phyloP scores from a whole-genome alignment of 2,888 invertebrate species.

The Gortyna flavago region DNA sequence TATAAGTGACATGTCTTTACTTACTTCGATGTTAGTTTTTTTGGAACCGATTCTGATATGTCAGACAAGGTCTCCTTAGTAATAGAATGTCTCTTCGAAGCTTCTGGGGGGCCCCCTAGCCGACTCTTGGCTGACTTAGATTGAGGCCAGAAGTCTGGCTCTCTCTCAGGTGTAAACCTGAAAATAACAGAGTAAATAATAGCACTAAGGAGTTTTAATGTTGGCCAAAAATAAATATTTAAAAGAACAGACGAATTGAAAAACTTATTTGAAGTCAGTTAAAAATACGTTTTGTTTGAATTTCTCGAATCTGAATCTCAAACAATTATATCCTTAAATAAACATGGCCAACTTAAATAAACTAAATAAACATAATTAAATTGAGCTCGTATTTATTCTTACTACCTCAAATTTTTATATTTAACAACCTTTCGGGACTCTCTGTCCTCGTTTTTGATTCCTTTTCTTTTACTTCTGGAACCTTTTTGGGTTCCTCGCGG shows the following conservation, averaged over 20 bases:
- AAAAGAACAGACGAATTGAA: neutral
- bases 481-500: slow-evolving; percentile 75
- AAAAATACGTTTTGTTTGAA: neutral
- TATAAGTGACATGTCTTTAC: neutral
- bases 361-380: slow-evolving; percentile 50
- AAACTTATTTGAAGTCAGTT: neutral
- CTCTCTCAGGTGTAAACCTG: slow-evolving; percentile 86
- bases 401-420: slow-evolving; percentile 79
- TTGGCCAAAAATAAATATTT: slow-evolving; percentile 13
- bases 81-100: slow-evolving; percentile 68
- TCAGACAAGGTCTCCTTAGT: slow-evolving; percentile 73
- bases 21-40: slow-evolving; percentile 80
- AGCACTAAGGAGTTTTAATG: neutral
- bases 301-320: no score
- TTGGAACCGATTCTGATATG: slow-evolving; percentile 72
- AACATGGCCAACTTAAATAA: slow-evolving; percentile 47
- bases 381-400: slow-evolving; percentile 69
- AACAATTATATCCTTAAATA: neutral
- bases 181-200: slow-evolving; percentile 61
- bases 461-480: slow-evolving; percentile 72
- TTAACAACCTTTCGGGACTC: slow-evolving; percentile 87
- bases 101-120: slow-evolving; percentile 70
- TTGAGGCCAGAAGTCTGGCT: slow-evolving; percentile 73
- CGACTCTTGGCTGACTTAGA: slow-evolving; percentile 78
- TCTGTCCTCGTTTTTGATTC: slow-evolving; percentile 70